phyloP scores from a whole-genome alignment of 2,113 vertebrate genomes.

The Barnardius zonarius region DNA sequence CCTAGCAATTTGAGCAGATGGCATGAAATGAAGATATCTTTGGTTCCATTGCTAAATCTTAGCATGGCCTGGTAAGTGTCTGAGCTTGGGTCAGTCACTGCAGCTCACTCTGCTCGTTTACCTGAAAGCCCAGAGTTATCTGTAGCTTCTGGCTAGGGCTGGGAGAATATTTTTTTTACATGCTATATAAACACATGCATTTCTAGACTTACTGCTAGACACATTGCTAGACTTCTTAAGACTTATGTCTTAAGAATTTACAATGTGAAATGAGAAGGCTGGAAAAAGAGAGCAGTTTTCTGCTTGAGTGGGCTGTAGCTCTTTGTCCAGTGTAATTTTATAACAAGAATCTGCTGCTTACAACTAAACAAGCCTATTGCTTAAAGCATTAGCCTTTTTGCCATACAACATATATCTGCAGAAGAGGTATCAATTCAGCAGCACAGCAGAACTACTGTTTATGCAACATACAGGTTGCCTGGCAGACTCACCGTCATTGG shows the following conservation, averaged over 20 bases:
- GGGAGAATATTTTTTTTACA: not conserved
- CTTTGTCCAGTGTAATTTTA: not conserved
- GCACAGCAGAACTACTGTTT: not conserved
- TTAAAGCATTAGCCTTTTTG: not conserved
- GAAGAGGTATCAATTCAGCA: not conserved
- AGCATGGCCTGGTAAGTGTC: not conserved
- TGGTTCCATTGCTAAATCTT: not conserved
- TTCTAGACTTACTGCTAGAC: not conserved
- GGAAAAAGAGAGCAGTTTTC: not conserved
- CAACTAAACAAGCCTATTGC: not conserved
- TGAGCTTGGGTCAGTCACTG: not conserved
- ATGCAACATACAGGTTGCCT: not conserved
- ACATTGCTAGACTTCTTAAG: not conserved
- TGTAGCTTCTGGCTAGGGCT: not conserved
- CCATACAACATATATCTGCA: not conserved
- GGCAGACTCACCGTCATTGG: slow-evolving; percentile 58
- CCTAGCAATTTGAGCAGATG: not conserved
- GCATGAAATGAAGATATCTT: not conserved
- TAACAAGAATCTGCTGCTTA: not conserved
- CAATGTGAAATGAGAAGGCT: not conserved
- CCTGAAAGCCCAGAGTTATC: not conserved
- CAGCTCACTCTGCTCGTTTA: not conserved
- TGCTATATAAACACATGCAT: not conserved
- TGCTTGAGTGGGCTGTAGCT: not conserved
- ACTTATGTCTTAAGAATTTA: not conserved